Evolutionary conservation across 2,113 vertebrate species (phyloP).

Genomic region (Centrocercus urophasianus): DNA sequence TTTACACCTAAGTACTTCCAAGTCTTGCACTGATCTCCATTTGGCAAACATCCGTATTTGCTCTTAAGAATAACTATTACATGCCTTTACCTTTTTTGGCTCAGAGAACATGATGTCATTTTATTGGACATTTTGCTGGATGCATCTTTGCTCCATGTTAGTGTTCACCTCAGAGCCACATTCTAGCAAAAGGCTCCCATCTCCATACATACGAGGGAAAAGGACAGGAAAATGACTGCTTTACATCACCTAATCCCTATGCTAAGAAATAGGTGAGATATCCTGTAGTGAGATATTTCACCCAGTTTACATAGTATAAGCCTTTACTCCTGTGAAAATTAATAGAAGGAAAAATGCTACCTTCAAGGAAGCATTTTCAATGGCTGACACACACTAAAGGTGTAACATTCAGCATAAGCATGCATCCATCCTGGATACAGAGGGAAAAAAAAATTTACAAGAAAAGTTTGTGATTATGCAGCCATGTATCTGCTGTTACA

Average conservation of each 20-base stretch:
- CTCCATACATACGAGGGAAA: neutral
- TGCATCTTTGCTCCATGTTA: neutral
- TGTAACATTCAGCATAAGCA: neutral
- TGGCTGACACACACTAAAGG: neutral
- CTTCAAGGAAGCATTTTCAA: neutral
- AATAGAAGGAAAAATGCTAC: neutral
- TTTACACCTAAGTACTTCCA: neutral
- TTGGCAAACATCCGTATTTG: neutral
- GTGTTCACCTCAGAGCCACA: neutral
- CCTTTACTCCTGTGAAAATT: neutral
- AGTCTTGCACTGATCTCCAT: neutral
- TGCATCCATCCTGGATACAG: no score
- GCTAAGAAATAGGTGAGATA: neutral
- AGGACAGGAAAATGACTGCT: neutral
- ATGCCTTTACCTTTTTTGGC: neutral
- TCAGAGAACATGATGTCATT: neutral
- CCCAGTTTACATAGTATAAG: neutral
- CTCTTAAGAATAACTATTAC: neutral
- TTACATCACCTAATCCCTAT: neutral
- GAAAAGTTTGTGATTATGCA: neutral
- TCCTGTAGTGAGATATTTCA: neutral
- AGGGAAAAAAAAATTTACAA: neutral
- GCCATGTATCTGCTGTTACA: fast-evolving
- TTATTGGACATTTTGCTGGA: neutral
- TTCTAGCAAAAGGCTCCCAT: neutral